phyloP scores from a whole-genome alignment of 2,113 vertebrate genomes.

The Eulacestoma nigropectus region DNA sequence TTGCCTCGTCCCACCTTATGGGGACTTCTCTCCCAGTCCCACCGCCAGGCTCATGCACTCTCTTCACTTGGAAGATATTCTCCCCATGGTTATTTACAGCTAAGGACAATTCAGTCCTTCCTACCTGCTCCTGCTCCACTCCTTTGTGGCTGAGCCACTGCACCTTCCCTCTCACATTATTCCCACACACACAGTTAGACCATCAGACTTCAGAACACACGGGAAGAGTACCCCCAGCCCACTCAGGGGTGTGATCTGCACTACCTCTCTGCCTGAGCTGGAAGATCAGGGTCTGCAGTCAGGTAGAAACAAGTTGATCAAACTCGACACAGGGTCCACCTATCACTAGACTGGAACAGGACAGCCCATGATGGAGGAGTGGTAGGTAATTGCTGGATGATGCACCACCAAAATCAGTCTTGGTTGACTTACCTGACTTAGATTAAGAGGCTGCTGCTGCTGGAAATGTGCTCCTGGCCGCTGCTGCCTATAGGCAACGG shows the following conservation, averaged over 20 bases:
- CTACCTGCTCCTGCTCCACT: background rate
- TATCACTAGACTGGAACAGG: background rate
- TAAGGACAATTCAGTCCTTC: background rate
- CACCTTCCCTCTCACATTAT: background rate
- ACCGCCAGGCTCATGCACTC: background rate
- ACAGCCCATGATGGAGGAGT: background rate
- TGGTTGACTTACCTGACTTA: constrained; percentile 86
- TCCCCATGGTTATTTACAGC: background rate
- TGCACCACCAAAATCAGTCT: background rate
- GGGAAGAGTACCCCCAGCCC: background rate
- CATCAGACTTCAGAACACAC: background rate
- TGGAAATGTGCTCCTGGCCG: constrained; percentile 89
- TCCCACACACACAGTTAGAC: background rate
- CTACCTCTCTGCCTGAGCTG: background rate
- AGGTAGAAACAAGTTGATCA: background rate
- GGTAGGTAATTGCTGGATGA: background rate
- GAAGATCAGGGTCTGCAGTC: background rate
- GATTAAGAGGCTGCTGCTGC: constrained; percentile 98
- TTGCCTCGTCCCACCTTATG: background rate
- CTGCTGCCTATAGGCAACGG: constrained; percentile 87
- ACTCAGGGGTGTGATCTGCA: background rate
- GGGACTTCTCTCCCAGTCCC: background rate
- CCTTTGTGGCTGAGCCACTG: background rate
- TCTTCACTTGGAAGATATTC: background rate
- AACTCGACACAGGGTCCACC: background rate